Base-by-base conservation (phyloP, 2,888 invertebrate genomes). In the Vannuccia rotundouncinata region DNA sequence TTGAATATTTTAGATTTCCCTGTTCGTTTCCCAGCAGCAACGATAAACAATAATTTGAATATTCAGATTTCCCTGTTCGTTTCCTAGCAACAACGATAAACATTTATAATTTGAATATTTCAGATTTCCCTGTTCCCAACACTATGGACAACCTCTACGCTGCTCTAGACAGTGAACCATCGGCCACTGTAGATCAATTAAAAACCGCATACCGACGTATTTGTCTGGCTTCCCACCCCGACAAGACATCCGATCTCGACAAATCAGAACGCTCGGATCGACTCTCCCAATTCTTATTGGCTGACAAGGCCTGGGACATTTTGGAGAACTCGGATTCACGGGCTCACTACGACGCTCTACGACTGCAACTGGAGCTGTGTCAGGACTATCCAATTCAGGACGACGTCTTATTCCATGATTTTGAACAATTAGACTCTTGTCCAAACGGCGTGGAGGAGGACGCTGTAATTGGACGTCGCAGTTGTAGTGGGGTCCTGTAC, bases 331-430 rank as follows among this genome's bases (percentile, higher is more conserved):
- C 22, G 2, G 25, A 66, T 22, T 66, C 66, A n/a, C 66, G 66
- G 2, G 25, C 66, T 22, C 66, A 66, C 10, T 66, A 66, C 25
- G 66, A 66, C 66, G 10, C 66, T 2, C 10, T 66, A 5, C 66
- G 66, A 2, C 66, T 66, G 2, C 66, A 66, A 66, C 66, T 66
- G 22, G 66, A 66, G 25, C 66, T 66, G 2, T 5, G 10, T 66
- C 66, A 66, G 66, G 66, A 66, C 66, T 66, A 22, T 27, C 66
- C 66, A 2, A 66, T 66, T 66, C 66, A 66, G 66, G 66, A 66
- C 25, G 66, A 66, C 22, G 25, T 66, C 10, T 22, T 5, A 2
- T 66, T 66, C 25, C 22, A 66, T 27, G 10, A 66, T 17, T 66
- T 66, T 22, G 66, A 66, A 22, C 66, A 22, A 66, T 45, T 45